Base-by-base conservation (phyloP, 2,888 invertebrate species). In the Athetis lepigone region DNA sequence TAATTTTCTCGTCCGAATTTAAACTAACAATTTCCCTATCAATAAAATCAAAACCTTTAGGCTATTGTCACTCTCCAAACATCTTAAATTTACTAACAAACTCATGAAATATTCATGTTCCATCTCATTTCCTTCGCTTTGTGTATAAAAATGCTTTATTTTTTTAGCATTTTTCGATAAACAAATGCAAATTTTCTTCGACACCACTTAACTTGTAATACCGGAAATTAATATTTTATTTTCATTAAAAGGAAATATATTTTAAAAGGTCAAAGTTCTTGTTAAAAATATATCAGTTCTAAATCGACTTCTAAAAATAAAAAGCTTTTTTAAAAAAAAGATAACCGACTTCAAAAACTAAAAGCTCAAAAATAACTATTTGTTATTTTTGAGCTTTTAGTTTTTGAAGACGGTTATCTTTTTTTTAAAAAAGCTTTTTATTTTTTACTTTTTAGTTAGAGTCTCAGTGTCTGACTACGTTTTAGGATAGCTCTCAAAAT, bases 181-280 rank as follows among this genome's bases (percentile, higher is more conserved):
- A 68, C 52, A 61, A 76, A 78, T 76, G 56, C 55, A 76, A 76
- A 78, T 70, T 66, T 21, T 21, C 40, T 60, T 54, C 21, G 70
- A 39, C 55, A 64, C 52, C 57, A 66, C 47, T 57, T 36, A 66
- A 21, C 18, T 73, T 73, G 45, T 49, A 60, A 56, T 29, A 47
- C 57, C 46, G 75, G 75, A 74, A 55, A 78, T 76, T 78, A 63
- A 49, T 77, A 21, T 70, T 36, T 60, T 59, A 4, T 66, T 66
- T 55, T 56, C 56, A 64, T 50, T 77, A 56, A 64, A 49, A 42
- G 45, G 60, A 56, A 21, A 63, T 61, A 68, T 42, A 46, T 37
- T 57, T 51, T 27, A 8, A 3, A 45, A 46, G 21, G 36, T 27
- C 27, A 49, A 18, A 8, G 4, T 11, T 13, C 8, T 49, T 47